Evolutionary conservation across 2,888 invertebrate species (phyloP).

Genomic region (Gastracanthus pulcherrimus): DNA sequence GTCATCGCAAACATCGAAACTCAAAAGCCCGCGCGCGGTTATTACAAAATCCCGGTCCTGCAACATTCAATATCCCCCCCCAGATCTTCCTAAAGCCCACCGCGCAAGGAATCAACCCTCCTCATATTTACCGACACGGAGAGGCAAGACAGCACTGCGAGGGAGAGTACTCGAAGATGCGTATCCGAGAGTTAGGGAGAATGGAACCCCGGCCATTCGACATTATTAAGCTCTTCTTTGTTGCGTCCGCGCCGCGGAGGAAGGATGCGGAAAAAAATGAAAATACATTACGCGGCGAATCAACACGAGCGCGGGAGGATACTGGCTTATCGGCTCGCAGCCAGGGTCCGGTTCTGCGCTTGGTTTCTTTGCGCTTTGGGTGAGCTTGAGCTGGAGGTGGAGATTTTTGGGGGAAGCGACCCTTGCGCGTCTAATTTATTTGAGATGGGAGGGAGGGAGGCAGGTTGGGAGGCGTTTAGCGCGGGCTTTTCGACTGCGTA

Average conservation of each 20-base stretch:
- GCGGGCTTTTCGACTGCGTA: slow-evolving; percentile 8
- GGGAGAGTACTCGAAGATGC: no score
- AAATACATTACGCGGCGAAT: slow-evolving; percentile 45
- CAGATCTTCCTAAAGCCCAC: neutral
- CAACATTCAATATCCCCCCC: neutral
- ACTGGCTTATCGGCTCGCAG: slow-evolving; percentile 30
- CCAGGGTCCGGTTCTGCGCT: neutral
- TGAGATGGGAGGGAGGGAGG: neutral
- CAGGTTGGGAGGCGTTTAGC: neutral
- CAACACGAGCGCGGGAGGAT: neutral
- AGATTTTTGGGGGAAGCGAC: neutral
- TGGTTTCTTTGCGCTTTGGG: no score
- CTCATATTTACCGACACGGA: slow-evolving; percentile 42
- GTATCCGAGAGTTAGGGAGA: no score
- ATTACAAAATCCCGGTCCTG: slow-evolving; percentile 12
- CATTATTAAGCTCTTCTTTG: slow-evolving; percentile 54
- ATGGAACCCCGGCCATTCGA: neutral
- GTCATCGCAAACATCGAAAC: neutral
- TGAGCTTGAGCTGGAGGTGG: no score
- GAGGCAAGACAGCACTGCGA: neutral
- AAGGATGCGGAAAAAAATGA: slow-evolving; percentile 44
- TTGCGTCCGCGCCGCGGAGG: neutral
- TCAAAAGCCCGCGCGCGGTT: slow-evolving; percentile 2
- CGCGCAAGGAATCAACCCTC: slow-evolving; percentile 16
- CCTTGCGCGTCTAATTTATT: slow-evolving; percentile 31